phyloP scores from a whole-genome alignment of 2,888 invertebrate genomes.

The Aporophyla nigra region DNA sequence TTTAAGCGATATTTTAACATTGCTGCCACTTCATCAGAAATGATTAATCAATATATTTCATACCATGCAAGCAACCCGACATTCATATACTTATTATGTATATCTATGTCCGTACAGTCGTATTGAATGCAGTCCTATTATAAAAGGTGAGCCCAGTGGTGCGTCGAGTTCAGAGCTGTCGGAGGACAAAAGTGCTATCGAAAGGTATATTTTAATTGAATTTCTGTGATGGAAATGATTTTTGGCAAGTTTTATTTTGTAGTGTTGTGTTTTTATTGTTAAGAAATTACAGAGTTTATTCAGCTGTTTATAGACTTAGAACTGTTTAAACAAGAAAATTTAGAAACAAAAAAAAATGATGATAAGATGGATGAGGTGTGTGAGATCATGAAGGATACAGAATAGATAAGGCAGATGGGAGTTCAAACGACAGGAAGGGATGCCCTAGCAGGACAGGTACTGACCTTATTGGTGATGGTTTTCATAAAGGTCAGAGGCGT shows the following conservation, averaged over 20 bases:
- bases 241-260: constrained; percentile 8
- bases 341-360: no score
- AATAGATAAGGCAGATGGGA: no score
- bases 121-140: constrained; percentile 4
- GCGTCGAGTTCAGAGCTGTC: constrained; percentile 40
- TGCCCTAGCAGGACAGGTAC: no score
- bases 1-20: not conserved
- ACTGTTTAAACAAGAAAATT: not conserved
- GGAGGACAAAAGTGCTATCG: constrained; percentile 21
- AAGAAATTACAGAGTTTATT: not conserved
- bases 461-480: no score
- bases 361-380: not conserved
- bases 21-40: not conserved
- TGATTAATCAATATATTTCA: not conserved
- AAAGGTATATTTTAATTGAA: constrained; percentile 25
- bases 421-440: no score
- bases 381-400: no score
- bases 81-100: not conserved
- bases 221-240: not conserved
- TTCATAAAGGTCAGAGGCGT: no score
- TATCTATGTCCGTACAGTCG: not conserved
- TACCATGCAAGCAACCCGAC: not conserved
- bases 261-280: no score
- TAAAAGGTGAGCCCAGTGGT: constrained; percentile 37
- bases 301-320: not conserved